These are phyloP conservation scores for Augochlora pura DNA, from an alignment of 1,140 invertebrate genomes.

Conservation along the genomic window DNA sequence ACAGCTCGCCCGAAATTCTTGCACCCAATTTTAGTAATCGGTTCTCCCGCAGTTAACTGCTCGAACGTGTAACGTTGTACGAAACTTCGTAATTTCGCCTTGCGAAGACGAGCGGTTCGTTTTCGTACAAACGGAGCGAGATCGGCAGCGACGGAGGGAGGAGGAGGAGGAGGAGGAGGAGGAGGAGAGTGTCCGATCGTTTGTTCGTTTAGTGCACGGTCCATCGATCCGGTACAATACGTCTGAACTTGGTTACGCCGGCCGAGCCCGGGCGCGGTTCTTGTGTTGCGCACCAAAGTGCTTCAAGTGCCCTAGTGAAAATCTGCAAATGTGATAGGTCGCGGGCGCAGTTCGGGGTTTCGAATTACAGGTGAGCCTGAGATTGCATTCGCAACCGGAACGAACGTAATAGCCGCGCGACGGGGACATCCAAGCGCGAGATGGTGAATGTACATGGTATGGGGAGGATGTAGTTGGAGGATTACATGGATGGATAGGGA, in stretches of 20 bases:
- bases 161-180: too few relatives aligned
- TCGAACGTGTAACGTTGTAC: background rate
- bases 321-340: conserved; percentile 31
- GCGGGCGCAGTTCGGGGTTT: conserved; percentile 34
- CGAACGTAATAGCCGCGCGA: too few relatives aligned
- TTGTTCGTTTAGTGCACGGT: background rate
- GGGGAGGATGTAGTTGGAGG: too few relatives aligned
- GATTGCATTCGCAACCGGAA: conserved; percentile 22
- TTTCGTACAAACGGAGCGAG: background rate
- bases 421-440: too few relatives aligned
- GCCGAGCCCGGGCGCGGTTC: background rate
- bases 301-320: background rate
- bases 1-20: background rate
- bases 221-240: background rate
- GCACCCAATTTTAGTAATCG: background rate
- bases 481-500: too few relatives aligned
- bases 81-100: background rate
- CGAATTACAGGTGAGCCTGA: background rate
- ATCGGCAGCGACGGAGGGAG: too few relatives aligned
- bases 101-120: conserved; percentile 2
- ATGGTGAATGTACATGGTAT: background rate
- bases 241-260: background rate
- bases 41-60: background rate
- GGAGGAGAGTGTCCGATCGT: too few relatives aligned
- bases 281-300: too few relatives aligned